phyloP scores from a whole-genome alignment of 1,140 invertebrate genomes.

The Drosophila jambulina region DNA sequence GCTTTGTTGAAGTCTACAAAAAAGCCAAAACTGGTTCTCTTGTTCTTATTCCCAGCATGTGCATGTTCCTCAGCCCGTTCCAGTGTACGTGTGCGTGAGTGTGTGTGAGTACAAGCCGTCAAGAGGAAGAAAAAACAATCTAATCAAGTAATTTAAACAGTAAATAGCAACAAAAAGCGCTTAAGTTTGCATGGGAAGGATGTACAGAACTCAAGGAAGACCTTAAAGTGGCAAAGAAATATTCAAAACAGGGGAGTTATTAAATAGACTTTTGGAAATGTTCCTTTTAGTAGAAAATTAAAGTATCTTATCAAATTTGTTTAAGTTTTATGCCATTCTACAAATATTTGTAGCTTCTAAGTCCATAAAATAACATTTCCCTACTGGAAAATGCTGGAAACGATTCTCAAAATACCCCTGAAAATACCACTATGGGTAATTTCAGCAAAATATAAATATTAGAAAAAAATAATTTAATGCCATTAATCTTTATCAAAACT shows the following conservation, averaged over 20 bases:
- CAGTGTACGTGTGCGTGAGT: neutral
- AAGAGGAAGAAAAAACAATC: conserved; percentile 58
- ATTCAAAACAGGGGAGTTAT: neutral
- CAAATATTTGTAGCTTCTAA: neutral
- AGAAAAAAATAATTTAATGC: too few species aligned
- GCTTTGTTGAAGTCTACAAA: conserved; percentile 53
- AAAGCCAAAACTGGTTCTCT: conserved; percentile 69
- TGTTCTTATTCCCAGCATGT: conserved; percentile 69
- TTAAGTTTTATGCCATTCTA: neutral
- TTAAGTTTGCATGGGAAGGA: conserved; percentile 34
- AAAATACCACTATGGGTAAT: too few species aligned
- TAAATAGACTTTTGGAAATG: too few species aligned
- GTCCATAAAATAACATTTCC: too few species aligned
- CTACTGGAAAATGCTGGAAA: too few species aligned
- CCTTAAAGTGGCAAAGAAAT: conserved; percentile 33
- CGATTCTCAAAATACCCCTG: too few species aligned
- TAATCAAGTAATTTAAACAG: conserved; percentile 78
- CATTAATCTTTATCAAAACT: neutral
- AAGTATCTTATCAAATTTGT: neutral
- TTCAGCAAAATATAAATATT: too few species aligned
- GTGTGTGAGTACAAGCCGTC: conserved; percentile 20
- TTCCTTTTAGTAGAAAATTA: too few species aligned
- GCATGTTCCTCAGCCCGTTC: conserved; percentile 25
- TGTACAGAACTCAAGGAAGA: neutral
- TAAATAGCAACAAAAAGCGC: conserved; percentile 38